Evolutionary conservation across 2,888 invertebrate species (phyloP).

Genomic region (Thecocarcelia acutangulata): DNA sequence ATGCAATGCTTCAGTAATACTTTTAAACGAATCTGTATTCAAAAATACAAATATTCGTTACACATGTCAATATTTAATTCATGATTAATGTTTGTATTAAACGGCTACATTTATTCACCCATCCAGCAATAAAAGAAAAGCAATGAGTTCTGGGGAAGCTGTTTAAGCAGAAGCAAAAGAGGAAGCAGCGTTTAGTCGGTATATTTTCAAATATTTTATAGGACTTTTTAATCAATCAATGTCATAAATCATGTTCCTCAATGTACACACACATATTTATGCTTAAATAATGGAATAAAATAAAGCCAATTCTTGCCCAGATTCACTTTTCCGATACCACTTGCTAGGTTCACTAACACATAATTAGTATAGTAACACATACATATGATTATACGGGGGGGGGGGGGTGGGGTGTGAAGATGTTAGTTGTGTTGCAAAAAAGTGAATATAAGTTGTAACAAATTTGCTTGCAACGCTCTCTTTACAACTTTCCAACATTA

Average conservation of each 20-base stretch:
- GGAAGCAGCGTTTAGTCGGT: background rate
- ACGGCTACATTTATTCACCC: conserved; percentile 16
- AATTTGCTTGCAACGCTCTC: conserved; percentile 36
- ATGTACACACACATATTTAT: conserved; percentile 18
- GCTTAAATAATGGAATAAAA: conserved; percentile 53
- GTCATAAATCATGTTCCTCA: conserved; percentile 74
- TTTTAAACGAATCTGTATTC: background rate
- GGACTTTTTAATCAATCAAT: conserved; percentile 78
- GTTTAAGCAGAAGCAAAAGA: background rate
- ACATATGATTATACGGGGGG: background rate
- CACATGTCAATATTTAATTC: conserved; percentile 63
- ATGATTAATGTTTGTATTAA: conserved; percentile 60
- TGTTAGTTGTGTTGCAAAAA: conserved; percentile 5
- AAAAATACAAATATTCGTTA: conserved; percentile 46
- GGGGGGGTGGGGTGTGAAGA: conserved; percentile 4
- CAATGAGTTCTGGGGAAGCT: background rate
- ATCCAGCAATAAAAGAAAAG: background rate
- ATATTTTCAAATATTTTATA: conserved; percentile 5
- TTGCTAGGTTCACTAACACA: conserved; percentile 25
- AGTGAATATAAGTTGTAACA: conserved; percentile 27
- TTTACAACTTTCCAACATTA: conserved; percentile 28
- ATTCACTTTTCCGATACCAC: conserved; percentile 10
- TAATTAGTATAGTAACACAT: too few relatives aligned
- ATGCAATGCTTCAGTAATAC: background rate
- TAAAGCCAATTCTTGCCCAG: conserved; percentile 33